Evolutionary conservation across 2,888 invertebrate genomes (phyloP).

Genomic region (Litoditis marina): DNA sequence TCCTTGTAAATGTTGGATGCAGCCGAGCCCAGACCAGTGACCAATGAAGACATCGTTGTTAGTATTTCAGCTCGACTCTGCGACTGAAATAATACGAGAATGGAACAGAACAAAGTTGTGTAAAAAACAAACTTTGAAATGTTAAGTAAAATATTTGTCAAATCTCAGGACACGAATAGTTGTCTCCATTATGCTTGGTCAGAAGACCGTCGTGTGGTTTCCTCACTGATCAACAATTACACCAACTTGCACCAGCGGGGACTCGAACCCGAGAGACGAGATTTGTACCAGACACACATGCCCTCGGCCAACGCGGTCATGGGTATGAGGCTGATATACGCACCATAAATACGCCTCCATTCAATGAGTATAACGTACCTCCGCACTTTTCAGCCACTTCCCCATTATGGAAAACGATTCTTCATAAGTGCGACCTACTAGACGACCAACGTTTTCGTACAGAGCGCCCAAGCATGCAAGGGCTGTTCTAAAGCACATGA

Average conservation of each 20-base stretch:
- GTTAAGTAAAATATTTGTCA: too few relatives aligned
- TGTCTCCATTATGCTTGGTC: not conserved
- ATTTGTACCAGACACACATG: not conserved
- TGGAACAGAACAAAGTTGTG: too few relatives aligned
- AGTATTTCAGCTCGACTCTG: constrained; percentile 94
- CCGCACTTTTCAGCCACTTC: constrained; percentile 84
- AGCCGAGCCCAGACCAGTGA: constrained; percentile 88
- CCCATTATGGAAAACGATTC: constrained; percentile 90
- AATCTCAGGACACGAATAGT: constrained; percentile 1
- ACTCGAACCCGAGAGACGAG: not conserved
- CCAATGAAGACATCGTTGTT: constrained; percentile 88
- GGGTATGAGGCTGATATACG: not conserved
- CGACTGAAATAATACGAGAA: constrained; percentile 71
- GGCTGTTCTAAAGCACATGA: constrained; percentile 74
- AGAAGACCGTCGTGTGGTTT: not conserved
- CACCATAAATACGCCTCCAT: too few relatives aligned
- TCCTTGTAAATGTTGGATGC: constrained; percentile 81
- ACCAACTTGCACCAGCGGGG: not conserved
- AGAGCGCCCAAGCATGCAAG: constrained; percentile 88
- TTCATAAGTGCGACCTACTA: constrained; percentile 98
- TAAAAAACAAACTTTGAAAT: too few relatives aligned
- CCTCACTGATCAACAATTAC: too few relatives aligned
- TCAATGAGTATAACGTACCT: too few relatives aligned
- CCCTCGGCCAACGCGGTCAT: not conserved
- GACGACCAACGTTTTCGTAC: constrained; percentile 94